These are phyloP conservation scores for Mionectes macconnelli DNA, from an alignment of 2,113 vertebrate genomes.

Conservation along the genomic window DNA sequence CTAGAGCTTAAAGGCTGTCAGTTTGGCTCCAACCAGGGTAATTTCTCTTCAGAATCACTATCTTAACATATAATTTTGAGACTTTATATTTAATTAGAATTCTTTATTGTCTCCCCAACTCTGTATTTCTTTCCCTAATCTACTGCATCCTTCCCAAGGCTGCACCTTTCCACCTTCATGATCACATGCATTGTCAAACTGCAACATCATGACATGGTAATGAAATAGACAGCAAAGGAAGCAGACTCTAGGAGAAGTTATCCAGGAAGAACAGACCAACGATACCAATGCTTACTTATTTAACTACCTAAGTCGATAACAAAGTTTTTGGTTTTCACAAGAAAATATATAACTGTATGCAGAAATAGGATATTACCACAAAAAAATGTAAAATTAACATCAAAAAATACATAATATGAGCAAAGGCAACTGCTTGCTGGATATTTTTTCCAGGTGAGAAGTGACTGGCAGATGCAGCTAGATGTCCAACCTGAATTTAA, in stretches of 20 bases:
- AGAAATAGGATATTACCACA: background rate
- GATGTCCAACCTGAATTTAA: background rate
- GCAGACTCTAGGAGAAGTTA: background rate
- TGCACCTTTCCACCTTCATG: background rate
- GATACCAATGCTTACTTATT: background rate
- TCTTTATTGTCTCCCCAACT: background rate
- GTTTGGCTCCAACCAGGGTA: background rate
- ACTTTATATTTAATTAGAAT: background rate
- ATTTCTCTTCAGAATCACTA: background rate
- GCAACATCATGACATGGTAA: fast-evolving
- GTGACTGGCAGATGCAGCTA: background rate
- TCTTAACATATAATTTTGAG: background rate
- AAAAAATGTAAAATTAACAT: background rate
- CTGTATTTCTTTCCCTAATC: background rate
- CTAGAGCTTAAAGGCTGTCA: background rate
- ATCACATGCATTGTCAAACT: background rate
- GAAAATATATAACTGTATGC: fast-evolving
- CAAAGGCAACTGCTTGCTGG: background rate
- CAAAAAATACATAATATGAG: background rate
- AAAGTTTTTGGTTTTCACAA: background rate
- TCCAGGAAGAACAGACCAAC: background rate
- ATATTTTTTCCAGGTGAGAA: background rate
- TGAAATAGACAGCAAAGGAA: background rate
- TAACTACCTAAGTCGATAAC: background rate
- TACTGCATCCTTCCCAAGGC: background rate